Evolutionary conservation across 2,888 invertebrate species (phyloP).

Genomic region (Oligia latruncula): DNA sequence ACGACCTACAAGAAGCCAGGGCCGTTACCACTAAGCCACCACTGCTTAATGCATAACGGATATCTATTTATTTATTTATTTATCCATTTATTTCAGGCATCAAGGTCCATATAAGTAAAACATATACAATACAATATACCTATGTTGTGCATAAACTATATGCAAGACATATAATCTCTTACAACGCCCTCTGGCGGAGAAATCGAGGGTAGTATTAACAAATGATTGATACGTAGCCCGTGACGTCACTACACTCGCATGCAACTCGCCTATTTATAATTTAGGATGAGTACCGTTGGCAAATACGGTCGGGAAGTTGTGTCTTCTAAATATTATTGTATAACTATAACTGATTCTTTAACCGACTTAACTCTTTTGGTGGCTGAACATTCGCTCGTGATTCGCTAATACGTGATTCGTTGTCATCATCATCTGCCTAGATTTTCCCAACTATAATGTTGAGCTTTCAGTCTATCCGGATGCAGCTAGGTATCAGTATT

Average conservation of each 20-base stretch:
- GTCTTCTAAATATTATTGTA: neutral
- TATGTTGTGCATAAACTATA: neutral
- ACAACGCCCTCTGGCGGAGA: neutral
- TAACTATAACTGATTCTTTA: neutral
- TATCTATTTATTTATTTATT: no score
- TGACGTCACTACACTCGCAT: slow-evolving; percentile 23
- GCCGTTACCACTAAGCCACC: no score
- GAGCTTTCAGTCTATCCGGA: no score
- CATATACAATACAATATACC: neutral
- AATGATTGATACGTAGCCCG: slow-evolving; percentile 32
- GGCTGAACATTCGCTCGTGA: neutral
- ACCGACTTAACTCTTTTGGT: neutral
- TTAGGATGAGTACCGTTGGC: slow-evolving; percentile 31
- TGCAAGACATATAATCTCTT: neutral
- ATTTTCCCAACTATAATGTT: no score
- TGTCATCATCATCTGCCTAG: no score
- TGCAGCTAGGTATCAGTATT: neutral
- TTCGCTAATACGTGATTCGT: no score
- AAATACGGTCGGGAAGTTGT: slow-evolving; percentile 8
- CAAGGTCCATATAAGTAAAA: no score
- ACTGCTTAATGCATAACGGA: no score
- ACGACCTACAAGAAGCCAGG: no score
- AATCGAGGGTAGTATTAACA: slow-evolving; percentile 16
- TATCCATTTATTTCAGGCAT: no score
- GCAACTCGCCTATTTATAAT: slow-evolving; percentile 35